These are phyloP conservation scores for Lacerta viridis DNA, from an alignment of 2,797 vertebrate species.

Conservation along the genomic window DNA sequence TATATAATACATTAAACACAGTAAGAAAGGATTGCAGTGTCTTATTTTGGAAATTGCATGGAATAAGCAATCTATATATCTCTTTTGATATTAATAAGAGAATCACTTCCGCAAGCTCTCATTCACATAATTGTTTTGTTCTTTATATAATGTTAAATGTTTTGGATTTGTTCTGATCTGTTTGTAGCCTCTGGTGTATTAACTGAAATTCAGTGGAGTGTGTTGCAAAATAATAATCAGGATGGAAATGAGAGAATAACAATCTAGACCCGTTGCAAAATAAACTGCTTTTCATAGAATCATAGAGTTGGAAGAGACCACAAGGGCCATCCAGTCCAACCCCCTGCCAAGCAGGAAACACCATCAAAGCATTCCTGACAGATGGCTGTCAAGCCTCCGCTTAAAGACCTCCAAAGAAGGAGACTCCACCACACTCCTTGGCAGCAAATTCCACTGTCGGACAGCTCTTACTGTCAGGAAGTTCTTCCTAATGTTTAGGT, in stretches of 20 bases:
- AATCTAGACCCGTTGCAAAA: no score
- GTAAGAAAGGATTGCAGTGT: background rate
- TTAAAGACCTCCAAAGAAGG: no score
- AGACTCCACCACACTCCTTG: no score
- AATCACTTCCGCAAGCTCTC: background rate
- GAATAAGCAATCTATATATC: background rate
- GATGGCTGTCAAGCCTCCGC: no score
- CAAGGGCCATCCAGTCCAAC: no score
- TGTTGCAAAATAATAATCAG: background rate
- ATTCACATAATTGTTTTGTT: slow-evolving; percentile 13
- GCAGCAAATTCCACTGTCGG: no score
- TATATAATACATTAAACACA: background rate
- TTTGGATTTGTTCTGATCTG: background rate
- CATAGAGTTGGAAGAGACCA: no score
- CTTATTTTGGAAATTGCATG: fast-evolving
- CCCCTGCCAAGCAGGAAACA: no score
- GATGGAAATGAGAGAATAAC: background rate
- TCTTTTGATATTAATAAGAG: background rate
- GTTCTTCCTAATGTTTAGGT: no score
- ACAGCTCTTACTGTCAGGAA: no score
- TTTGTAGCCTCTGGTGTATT: slow-evolving; percentile 22
- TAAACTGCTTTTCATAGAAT: background rate
- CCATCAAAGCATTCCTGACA: no score
- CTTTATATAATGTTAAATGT: background rate
- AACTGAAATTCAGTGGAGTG: slow-evolving; percentile 53